Evolutionary conservation across 2,888 invertebrate species (phyloP).

Genomic region (Morpho achilles): DNA sequence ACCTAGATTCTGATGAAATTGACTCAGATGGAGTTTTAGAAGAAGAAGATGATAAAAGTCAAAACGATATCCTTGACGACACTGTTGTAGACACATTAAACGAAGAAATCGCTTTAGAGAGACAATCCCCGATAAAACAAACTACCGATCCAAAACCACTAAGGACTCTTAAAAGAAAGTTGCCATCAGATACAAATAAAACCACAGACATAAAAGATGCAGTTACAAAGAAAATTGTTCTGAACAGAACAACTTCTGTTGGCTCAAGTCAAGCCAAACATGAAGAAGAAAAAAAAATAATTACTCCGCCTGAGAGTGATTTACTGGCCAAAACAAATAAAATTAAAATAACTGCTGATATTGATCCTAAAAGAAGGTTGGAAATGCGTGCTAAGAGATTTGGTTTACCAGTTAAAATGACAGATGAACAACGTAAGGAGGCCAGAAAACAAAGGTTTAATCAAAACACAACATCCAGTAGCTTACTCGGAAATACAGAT

Average conservation of each 20-base stretch:
- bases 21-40: slow-evolving; percentile 75
- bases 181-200: slow-evolving; percentile 41
- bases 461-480: slow-evolving; percentile 37
- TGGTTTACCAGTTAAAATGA: slow-evolving; percentile 80
- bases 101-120: slow-evolving; percentile 56
- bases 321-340: slow-evolving; percentile 41
- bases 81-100: slow-evolving; percentile 56
- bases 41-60: slow-evolving; percentile 77
- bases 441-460: slow-evolving; percentile 85
- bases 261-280: slow-evolving; percentile 38
- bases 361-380: slow-evolving; percentile 75
- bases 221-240: slow-evolving; percentile 80
- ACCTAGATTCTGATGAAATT: slow-evolving; percentile 70
- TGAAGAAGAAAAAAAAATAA: slow-evolving; percentile 36
- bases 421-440: slow-evolving; percentile 81
- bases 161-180: slow-evolving; percentile 58
- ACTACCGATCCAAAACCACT: slow-evolving; percentile 44
- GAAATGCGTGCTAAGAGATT: slow-evolving; percentile 91
- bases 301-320: slow-evolving; percentile 35
- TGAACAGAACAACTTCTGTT: slow-evolving; percentile 75
- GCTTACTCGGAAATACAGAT: slow-evolving; percentile 28
- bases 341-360: slow-evolving; percentile 58
- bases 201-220: slow-evolving; percentile 52
- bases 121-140: slow-evolving; percentile 37
- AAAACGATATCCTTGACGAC: slow-evolving; percentile 62